A percentile compares a stretch with the other conserved stretches of the same genome.
These are phyloP conservation scores for Urocyon cinereoargenteus DNA, from an alignment of 2,797 vertebrate species.

Conservation along the genomic window DNA sequence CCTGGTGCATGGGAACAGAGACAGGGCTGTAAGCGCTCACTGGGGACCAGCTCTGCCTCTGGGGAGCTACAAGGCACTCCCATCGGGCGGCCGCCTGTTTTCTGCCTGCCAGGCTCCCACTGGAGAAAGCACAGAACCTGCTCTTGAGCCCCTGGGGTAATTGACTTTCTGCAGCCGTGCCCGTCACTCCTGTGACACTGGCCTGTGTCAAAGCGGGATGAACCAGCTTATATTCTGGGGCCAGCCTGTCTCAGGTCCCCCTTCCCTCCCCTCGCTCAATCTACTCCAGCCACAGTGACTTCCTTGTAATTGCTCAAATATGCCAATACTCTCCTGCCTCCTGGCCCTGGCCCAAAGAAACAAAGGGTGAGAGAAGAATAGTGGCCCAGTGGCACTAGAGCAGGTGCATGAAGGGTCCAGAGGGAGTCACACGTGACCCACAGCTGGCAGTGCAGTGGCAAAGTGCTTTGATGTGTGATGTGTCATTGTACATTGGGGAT, in stretches of 20 bases:
- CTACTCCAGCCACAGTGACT: not conserved
- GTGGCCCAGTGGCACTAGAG: not conserved
- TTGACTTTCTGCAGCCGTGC: not conserved
- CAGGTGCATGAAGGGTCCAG: not conserved
- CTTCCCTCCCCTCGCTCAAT: not conserved
- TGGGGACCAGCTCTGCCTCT: not conserved
- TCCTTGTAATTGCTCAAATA: not conserved
- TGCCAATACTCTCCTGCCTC: not conserved
- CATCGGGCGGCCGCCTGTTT: not conserved
- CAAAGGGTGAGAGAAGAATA: not conserved
- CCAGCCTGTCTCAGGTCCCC: not conserved
- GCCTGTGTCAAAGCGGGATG: not conserved
- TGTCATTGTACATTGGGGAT: not conserved
- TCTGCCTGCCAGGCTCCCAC: not conserved
- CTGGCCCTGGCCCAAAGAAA: not conserved
- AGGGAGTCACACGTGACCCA: not conserved
- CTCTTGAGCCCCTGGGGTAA: not conserved
- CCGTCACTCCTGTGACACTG: not conserved
- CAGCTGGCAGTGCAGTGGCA: not conserved
- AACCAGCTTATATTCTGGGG: not conserved
- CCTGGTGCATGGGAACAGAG: slow-evolving; percentile 88
- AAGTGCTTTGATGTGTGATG: not conserved
- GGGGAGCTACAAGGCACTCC: not conserved
- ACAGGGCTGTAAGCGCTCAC: not conserved
- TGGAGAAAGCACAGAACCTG: slow-evolving; percentile 11